Conservation (phyloP, 2,797 vertebrate species). For the Molossus molossus region DNA sequence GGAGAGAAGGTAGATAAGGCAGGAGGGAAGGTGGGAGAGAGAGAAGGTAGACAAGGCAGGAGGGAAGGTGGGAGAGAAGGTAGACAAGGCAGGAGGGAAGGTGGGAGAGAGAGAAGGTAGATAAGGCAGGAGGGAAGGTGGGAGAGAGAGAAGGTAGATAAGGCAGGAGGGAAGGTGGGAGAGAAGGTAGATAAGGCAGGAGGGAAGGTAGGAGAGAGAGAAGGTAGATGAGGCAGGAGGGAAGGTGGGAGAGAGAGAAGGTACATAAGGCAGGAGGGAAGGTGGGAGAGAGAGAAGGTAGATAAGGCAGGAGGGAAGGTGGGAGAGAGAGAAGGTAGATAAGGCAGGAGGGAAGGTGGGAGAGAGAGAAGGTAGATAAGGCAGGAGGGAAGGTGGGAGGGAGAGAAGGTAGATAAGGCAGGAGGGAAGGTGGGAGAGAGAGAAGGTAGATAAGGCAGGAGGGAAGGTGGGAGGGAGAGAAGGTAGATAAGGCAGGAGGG, state of each 20-base stretch:
- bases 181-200: neutral
- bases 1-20: neutral
- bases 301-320: neutral
- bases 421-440: no score
- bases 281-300: no score
- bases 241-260: neutral
- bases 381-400: neutral
- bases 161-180: neutral
- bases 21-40: neutral
- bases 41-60: neutral
- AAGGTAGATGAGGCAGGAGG: neutral
- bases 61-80: neutral
- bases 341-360: neutral
- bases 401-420: neutral
- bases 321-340: neutral
- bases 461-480: neutral
- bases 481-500: fast-evolving
- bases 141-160: no score
- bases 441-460: neutral
- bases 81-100: neutral
- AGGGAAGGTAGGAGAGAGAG: no score
- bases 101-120: neutral
- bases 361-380: no score
- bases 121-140: neutral
- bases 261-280: fast-evolving